Evolutionary conservation across 2,113 vertebrate species (phyloP).

Genomic region (Brachypodius melanocephalos): DNA sequence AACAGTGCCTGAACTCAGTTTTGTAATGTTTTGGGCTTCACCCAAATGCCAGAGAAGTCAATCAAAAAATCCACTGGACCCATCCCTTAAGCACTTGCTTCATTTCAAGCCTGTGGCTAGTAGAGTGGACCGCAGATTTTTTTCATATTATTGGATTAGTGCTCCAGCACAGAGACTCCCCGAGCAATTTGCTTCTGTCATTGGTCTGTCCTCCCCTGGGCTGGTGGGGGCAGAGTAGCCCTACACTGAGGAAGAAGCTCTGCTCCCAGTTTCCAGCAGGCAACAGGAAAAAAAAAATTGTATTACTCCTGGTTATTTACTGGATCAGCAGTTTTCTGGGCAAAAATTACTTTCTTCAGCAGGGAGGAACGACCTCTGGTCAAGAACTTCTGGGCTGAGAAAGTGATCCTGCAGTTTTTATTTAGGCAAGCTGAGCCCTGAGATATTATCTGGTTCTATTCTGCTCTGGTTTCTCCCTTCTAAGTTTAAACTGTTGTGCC

Average conservation of each 20-base stretch:
- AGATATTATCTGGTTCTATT: background rate
- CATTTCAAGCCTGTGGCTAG: background rate
- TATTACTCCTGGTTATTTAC: background rate
- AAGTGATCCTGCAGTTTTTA: slow-evolving; percentile 10
- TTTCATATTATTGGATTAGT: background rate
- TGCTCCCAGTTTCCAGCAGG: background rate
- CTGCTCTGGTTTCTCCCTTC: background rate
- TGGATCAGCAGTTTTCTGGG: slow-evolving; percentile 12
- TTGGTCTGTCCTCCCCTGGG: background rate
- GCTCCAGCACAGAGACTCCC: background rate
- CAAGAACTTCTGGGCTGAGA: background rate
- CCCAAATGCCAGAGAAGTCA: background rate
- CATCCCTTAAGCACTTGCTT: background rate
- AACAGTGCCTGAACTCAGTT: background rate
- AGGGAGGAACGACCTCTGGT: background rate
- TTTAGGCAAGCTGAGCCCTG: background rate
- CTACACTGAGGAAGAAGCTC: background rate
- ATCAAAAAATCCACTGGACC: background rate
- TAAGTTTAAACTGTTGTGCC: background rate
- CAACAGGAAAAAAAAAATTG: background rate
- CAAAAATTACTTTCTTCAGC: slow-evolving; percentile 30
- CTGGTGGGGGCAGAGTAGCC: background rate
- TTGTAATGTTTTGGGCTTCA: background rate
- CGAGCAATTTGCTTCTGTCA: background rate
- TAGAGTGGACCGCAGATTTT: background rate